phyloP scores from a whole-genome alignment of 2,797 vertebrate species.

The Notolepis coatsorum region DNA sequence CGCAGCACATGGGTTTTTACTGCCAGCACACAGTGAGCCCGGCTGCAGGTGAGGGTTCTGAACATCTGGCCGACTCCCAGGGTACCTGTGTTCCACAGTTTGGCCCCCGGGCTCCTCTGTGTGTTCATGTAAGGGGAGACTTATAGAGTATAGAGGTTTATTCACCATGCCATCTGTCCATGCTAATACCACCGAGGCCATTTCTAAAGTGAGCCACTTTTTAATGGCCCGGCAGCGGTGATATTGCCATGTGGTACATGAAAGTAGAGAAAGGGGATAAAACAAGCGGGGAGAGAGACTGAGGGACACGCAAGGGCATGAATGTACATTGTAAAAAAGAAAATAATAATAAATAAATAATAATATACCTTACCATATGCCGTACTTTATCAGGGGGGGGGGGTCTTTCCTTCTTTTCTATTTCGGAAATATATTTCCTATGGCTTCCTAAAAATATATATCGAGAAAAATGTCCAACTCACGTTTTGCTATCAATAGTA shows the following conservation, averaged over 20 bases:
- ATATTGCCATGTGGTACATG: slow-evolving; percentile 42
- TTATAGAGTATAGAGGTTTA: slow-evolving; percentile 74
- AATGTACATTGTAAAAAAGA: slow-evolving; percentile 39
- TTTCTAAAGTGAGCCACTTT: slow-evolving; percentile 62
- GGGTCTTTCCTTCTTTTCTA: not conserved
- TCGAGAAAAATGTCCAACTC: too few relatives aligned
- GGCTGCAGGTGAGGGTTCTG: slow-evolving; percentile 73
- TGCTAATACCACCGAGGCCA: slow-evolving; percentile 58
- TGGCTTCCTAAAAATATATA: not conserved
- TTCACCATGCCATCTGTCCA: slow-evolving; percentile 70
- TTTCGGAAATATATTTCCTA: not conserved
- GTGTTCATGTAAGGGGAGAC: slow-evolving; percentile 62
- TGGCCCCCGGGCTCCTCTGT: slow-evolving; percentile 63
- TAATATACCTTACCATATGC: slow-evolving; percentile 4
- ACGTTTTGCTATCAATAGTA: too few relatives aligned
- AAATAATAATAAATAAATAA: too few relatives aligned
- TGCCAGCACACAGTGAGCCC: slow-evolving; percentile 68
- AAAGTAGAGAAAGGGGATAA: slow-evolving; percentile 40
- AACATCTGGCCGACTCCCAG: slow-evolving; percentile 79
- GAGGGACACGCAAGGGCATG: slow-evolving; percentile 48
- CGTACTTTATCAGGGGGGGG: not conserved
- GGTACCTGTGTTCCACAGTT: slow-evolving; percentile 72
- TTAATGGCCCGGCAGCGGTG: slow-evolving; percentile 58
- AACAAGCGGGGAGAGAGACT: slow-evolving; percentile 61
- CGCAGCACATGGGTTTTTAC: slow-evolving; percentile 74